Evolutionary conservation across 2,797 vertebrate genomes (phyloP).

Genomic region (Glossophaga mutica): DNA sequence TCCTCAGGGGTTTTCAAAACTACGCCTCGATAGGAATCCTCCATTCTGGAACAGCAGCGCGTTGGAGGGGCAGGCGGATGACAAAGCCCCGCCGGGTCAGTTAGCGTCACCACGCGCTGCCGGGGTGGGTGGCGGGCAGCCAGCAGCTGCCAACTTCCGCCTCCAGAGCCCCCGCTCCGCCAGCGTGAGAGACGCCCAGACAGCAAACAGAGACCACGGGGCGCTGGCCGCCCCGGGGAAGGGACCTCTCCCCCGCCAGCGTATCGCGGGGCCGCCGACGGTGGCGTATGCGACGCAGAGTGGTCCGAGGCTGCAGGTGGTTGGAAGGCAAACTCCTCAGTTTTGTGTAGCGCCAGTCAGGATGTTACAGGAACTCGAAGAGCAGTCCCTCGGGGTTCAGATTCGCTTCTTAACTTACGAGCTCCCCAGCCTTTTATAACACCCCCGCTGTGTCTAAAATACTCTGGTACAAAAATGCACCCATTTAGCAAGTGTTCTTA

Average conservation of each 20-base stretch:
- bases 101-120: background rate
- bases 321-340: background rate
- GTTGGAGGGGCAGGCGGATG: background rate
- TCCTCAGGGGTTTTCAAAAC: background rate
- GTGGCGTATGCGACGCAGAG: background rate
- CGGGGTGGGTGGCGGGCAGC: background rate
- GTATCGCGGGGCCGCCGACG: too few relatives aligned
- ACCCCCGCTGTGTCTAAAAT: background rate
- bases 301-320: background rate
- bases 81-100: background rate
- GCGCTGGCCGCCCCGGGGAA: background rate
- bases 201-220: background rate
- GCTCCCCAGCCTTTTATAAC: background rate
- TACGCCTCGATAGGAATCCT: background rate
- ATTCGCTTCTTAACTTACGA: background rate
- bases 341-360: background rate
- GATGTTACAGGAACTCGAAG: background rate
- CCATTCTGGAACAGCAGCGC: background rate
- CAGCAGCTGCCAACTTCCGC: background rate
- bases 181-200: background rate
- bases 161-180: background rate
- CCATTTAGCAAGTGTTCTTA: background rate
- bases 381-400: background rate
- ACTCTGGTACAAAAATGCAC: background rate
- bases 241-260: background rate